Evolutionary conservation across 2,113 vertebrate species (phyloP).

Genomic region (Azemiops feae): DNA sequence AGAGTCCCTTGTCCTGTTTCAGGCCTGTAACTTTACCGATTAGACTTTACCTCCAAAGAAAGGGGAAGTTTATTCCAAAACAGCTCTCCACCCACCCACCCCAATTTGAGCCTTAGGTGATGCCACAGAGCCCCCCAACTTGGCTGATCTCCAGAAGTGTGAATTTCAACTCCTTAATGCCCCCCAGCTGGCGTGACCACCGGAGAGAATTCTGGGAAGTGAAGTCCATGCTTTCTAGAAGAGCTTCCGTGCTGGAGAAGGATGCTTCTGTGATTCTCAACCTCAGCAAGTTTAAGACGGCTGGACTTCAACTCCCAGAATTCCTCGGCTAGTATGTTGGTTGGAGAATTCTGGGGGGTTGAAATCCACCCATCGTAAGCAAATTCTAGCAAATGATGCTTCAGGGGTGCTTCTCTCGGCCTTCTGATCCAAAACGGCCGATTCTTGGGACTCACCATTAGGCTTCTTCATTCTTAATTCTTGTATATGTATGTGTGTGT

Average conservation of each 20-base stretch:
- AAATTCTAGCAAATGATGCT: neutral
- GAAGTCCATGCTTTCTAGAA: neutral
- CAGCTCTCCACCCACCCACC: too few relatives aligned
- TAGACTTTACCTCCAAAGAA: too few relatives aligned
- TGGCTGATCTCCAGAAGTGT: neutral
- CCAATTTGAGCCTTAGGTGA: too few relatives aligned
- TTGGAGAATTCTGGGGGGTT: too few relatives aligned
- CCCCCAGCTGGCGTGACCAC: neutral
- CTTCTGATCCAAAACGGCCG: neutral
- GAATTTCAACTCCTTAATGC: neutral
- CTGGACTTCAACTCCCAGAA: too few relatives aligned
- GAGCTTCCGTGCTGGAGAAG: neutral
- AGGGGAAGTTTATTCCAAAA: too few relatives aligned
- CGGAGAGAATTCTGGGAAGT: neutral
- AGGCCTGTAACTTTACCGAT: too few relatives aligned
- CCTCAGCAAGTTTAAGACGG: too few relatives aligned
- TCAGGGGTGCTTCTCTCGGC: neutral
- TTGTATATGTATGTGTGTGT: too few relatives aligned
- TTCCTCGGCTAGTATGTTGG: too few relatives aligned
- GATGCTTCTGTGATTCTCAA: neutral
- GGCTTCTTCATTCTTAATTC: neutral
- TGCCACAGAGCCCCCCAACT: neutral
- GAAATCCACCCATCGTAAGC: neutral
- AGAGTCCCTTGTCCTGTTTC: neutral
- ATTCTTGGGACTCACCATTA: neutral